phyloP scores from a whole-genome alignment of 1,140 invertebrate genomes.

The Meloidogyne chitwoodi region DNA sequence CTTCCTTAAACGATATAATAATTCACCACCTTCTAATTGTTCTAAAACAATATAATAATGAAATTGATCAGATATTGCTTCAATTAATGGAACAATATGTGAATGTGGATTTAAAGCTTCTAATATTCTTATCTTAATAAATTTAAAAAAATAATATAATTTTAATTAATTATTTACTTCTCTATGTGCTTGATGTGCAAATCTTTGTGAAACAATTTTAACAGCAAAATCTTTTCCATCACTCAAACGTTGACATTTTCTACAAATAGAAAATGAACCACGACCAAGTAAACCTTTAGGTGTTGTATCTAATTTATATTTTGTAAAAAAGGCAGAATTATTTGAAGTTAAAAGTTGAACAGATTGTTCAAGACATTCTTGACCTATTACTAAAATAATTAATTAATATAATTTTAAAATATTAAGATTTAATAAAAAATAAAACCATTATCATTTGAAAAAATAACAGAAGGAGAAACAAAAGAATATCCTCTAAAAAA shows the following conservation, averaged over 20 bases:
- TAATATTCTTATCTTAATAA: conserved; percentile 63
- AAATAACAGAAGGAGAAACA: conserved; percentile 83
- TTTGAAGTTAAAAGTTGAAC: conserved; percentile 62
- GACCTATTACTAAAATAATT: conserved; percentile 66
- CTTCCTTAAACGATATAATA: conserved; percentile 70
- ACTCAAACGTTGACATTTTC: conserved; percentile 72
- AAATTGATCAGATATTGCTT: conserved; percentile 76
- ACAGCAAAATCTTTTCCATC: conserved; percentile 77
- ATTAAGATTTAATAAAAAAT: too few relatives aligned
- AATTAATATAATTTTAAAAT: too few relatives aligned
- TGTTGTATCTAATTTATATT: conserved; percentile 73
- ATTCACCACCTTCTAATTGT: conserved; percentile 78
- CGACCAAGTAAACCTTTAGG: conserved; percentile 72
- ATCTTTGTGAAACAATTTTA: conserved; percentile 78
- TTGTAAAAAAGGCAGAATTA: conserved; percentile 79
- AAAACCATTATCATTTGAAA: conserved; percentile 70
- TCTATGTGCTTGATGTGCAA: conserved; percentile 68
- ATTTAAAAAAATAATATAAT: too few relatives aligned
- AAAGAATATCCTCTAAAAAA: conserved; percentile 86
- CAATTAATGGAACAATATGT: conserved; percentile 79
- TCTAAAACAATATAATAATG: conserved; percentile 64
- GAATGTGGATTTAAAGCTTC: conserved; percentile 78
- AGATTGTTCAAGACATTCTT: conserved; percentile 61
- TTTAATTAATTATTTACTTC: conserved; percentile 67
- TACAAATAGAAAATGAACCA: conserved; percentile 79